These are phyloP conservation scores for Lophotis ruficrista DNA, from an alignment of 2,113 vertebrate genomes.

Conservation along the genomic window DNA sequence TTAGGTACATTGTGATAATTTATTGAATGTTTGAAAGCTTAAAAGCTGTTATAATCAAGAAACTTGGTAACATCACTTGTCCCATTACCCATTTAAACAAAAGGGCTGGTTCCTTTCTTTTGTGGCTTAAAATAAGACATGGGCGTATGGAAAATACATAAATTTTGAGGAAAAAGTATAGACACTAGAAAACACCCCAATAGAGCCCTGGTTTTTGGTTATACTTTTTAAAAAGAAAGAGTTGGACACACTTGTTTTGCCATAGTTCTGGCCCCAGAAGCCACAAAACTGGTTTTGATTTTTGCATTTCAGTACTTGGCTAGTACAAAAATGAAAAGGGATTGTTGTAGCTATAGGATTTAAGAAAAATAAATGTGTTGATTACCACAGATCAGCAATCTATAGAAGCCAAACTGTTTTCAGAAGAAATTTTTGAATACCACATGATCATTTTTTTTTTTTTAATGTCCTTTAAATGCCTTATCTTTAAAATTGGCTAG, in stretches of 20 bases:
- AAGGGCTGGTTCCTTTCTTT: slow-evolving; percentile 3
- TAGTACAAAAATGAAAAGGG: neutral
- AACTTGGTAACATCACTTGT: slow-evolving; percentile 25
- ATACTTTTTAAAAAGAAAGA: neutral
- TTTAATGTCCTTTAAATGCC: neutral
- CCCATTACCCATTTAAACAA: slow-evolving; percentile 54
- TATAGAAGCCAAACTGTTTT: slow-evolving; percentile 21
- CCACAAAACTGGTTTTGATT: neutral
- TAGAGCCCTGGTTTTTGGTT: neutral
- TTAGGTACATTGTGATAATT: slow-evolving; percentile 81
- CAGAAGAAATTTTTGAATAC: slow-evolving; percentile 14
- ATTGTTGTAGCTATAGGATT: neutral
- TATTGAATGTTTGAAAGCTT: slow-evolving; percentile 65
- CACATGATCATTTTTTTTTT: neutral
- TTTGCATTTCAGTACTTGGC: slow-evolving; percentile 33
- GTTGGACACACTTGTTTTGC: neutral
- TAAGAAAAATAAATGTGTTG: neutral
- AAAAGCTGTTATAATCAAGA: slow-evolving; percentile 46
- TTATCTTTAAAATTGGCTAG: slow-evolving; percentile 37
- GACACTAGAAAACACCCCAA: neutral
- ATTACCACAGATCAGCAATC: neutral
- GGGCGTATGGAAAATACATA: neutral
- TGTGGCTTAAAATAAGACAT: neutral
- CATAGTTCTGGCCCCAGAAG: neutral
- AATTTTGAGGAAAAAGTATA: neutral